These are phyloP conservation scores for Astropecten irregularis DNA, from an alignment of 53 echinoderm and acorn worm species.

Conservation along the genomic window DNA sequence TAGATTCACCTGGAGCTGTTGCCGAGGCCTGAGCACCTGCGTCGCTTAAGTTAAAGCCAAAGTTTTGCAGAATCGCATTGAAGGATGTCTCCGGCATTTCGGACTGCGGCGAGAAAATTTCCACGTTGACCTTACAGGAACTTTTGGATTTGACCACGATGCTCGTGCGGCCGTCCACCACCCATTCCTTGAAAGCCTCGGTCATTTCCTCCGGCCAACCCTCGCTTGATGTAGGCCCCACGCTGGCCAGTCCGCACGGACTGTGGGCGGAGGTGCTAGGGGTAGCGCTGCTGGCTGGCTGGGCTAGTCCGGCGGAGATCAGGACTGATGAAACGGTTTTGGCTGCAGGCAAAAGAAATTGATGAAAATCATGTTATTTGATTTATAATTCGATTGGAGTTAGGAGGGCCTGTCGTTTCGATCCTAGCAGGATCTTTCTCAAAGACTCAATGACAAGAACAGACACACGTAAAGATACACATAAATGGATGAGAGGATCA, in stretches of 20 bases:
- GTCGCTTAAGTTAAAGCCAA: too few species aligned
- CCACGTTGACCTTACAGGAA: background rate
- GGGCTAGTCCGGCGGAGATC: slow-evolving; percentile 16
- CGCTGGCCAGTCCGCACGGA: slow-evolving; percentile 54
- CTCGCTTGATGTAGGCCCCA: background rate
- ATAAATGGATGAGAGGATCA: too few species aligned
- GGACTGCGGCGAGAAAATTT: slow-evolving; percentile 1
- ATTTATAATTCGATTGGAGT: too few species aligned
- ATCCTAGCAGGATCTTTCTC: too few species aligned
- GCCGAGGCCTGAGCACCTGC: background rate
- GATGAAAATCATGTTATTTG: too few species aligned
- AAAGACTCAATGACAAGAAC: too few species aligned
- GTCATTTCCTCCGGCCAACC: slow-evolving; percentile 36
- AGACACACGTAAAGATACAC: too few species aligned
- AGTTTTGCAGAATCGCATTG: slow-evolving; percentile 33
- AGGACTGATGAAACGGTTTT: slow-evolving; percentile 13
- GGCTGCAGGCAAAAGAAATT: background rate
- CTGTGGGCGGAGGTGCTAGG: too few species aligned
- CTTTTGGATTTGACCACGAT: background rate
- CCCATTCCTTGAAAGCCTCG: slow-evolving; percentile 35
- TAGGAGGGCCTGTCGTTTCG: too few species aligned
- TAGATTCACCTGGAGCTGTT: background rate
- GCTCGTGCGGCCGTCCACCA: background rate
- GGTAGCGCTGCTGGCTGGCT: slow-evolving; percentile 30
- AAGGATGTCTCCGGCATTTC: slow-evolving; percentile 13